These are phyloP conservation scores for Pteromalus puparum DNA, from an alignment of 1,140 invertebrate genomes.

Conservation along the genomic window DNA sequence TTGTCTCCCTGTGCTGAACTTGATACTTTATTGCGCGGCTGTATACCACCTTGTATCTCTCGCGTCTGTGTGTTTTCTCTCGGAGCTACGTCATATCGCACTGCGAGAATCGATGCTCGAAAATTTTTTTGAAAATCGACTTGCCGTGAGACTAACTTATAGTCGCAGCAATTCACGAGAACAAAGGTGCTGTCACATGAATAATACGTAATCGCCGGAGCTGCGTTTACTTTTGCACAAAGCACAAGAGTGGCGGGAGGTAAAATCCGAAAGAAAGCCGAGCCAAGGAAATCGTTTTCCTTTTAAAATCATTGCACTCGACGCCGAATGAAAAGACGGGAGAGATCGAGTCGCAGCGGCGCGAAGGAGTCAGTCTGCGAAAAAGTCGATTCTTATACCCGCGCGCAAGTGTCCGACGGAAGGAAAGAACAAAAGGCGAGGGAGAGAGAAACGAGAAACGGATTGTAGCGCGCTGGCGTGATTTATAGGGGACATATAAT, in stretches of 20 bases:
- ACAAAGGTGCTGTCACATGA: not conserved
- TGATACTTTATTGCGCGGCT: not conserved
- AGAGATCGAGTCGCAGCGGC: not conserved
- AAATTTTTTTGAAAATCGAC: too few relatives aligned
- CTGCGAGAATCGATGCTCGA: too few relatives aligned
- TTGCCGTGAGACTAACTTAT: too few relatives aligned
- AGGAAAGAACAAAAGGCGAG: conserved; percentile 40
- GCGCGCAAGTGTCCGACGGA: not conserved
- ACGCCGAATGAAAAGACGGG: not conserved
- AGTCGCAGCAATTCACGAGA: too few relatives aligned
- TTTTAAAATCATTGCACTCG: not conserved
- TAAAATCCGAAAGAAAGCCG: not conserved
- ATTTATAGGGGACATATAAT: conserved; percentile 58
- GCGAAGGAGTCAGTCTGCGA: not conserved
- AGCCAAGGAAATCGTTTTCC: conserved; percentile 7
- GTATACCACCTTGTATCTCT: too few relatives aligned
- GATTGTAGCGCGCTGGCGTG: conserved; percentile 39
- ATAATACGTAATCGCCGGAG: not conserved
- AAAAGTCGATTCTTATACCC: conserved; percentile 19
- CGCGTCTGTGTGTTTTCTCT: too few relatives aligned
- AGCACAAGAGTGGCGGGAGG: not conserved
- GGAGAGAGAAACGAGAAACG: conserved; percentile 18
- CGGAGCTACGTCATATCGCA: too few relatives aligned
- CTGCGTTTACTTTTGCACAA: not conserved
- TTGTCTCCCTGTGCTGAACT: not conserved